phyloP scores from a whole-genome alignment of 2,113 vertebrate genomes.

The Octodon degus region DNA sequence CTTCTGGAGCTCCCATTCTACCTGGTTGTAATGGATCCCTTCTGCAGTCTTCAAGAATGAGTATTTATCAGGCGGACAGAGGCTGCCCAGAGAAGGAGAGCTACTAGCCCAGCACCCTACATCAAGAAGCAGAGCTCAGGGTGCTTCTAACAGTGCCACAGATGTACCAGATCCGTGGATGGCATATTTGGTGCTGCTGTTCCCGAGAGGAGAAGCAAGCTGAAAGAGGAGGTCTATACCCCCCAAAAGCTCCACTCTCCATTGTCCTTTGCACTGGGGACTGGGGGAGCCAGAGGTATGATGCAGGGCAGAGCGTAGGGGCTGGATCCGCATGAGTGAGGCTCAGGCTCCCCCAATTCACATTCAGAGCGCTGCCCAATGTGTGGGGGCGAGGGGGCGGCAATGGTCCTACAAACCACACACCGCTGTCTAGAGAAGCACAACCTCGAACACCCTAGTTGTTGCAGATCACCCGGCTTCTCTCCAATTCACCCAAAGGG shows the following conservation, averaged over 20 bases:
- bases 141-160: neutral
- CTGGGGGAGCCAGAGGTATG: neutral
- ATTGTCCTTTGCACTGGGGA: neutral
- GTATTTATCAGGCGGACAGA: neutral
- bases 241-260: neutral
- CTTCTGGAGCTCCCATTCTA: conserved; percentile 63
- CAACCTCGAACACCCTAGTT: neutral
- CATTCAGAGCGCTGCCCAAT: neutral
- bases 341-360: neutral
- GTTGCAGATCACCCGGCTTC: neutral
- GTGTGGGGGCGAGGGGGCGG: neutral
- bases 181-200: neutral
- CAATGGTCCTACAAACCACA: neutral
- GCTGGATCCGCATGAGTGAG: neutral
- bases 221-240: neutral
- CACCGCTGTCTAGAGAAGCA: neutral
- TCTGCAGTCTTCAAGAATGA: conserved; percentile 15
- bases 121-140: neutral
- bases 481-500: conserved; percentile 36
- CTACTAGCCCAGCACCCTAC: neutral
- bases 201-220: neutral
- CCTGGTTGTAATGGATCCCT: conserved; percentile 34
- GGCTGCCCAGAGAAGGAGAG: neutral
- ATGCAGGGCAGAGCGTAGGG: neutral
- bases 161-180: neutral